Conservation (phyloP, 2,113 vertebrate species). For the Fukomys damarensis region DNA sequence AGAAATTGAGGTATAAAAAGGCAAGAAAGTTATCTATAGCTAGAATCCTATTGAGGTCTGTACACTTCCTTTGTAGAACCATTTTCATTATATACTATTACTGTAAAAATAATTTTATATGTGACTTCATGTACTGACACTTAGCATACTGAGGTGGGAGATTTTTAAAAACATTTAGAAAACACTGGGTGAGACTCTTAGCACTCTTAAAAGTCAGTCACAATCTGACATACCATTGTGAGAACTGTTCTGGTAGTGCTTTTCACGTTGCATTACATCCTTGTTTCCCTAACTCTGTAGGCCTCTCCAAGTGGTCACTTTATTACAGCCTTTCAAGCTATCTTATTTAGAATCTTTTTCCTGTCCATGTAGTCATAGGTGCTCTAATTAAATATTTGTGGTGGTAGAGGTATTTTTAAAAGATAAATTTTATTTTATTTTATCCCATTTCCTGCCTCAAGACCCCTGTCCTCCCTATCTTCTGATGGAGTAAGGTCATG, state of each 20-base stretch:
- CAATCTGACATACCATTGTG: not conserved
- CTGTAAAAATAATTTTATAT: not conserved
- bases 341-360: not conserved
- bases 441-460: no score
- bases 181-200: not conserved
- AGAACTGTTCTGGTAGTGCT: not conserved
- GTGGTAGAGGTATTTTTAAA: not conserved
- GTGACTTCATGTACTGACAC: not conserved
- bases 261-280: not conserved
- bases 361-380: not conserved
- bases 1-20: not conserved
- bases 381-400: not conserved
- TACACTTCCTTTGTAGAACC: not conserved
- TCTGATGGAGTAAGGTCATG: not conserved
- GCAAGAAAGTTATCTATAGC: not conserved
- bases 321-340: not conserved
- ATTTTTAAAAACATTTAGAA: constrained; percentile 27
- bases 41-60: not conserved
- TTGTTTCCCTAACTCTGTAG: not conserved
- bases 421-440: no score
- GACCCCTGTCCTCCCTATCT: no score
- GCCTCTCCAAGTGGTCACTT: not conserved
- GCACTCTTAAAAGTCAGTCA: not conserved
- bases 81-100: not conserved
- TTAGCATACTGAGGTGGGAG: not conserved